phyloP scores from a whole-genome alignment of 1,140 invertebrate genomes.

The Microplitis mediator region DNA sequence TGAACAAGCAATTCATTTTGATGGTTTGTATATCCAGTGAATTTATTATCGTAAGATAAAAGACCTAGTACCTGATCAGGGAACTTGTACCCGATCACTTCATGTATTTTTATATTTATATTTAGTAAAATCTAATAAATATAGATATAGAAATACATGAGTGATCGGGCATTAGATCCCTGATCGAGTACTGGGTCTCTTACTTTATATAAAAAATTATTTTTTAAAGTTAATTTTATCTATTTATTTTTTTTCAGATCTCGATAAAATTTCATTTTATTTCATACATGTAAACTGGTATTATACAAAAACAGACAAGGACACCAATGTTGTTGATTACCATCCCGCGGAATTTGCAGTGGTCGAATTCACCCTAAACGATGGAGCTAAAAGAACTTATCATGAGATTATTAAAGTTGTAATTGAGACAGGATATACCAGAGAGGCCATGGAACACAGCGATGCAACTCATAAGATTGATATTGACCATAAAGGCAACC shows the following conservation, averaged over 20 bases:
- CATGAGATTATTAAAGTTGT: slow-evolving; percentile 61
- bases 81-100: too few relatives aligned
- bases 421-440: slow-evolving; percentile 63
- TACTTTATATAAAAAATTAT: neutral
- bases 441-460: slow-evolving; percentile 58
- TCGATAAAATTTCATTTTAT: slow-evolving; percentile 47
- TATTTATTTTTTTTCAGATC: slow-evolving; percentile 33
- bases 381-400: slow-evolving; percentile 62
- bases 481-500: slow-evolving; percentile 43
- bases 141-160: too few relatives aligned
- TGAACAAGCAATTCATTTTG: neutral
- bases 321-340: slow-evolving; percentile 39
- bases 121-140: too few relatives aligned
- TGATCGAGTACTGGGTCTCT: neutral
- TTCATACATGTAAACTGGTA: slow-evolving; percentile 60
- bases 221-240: neutral
- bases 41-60: neutral
- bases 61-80: neutral
- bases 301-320: slow-evolving; percentile 37
- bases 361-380: slow-evolving; percentile 58
- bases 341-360: slow-evolving; percentile 57
- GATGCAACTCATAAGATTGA: slow-evolving; percentile 61
- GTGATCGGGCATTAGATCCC: too few relatives aligned
- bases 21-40: neutral
- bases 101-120: too few relatives aligned